A percentile compares a stretch with the other conserved stretches of the same genome.
Conservation (phyloP, 37 sponge, comb jelly and placozoan species). For the Amphimedon queenslandica region DNA sequence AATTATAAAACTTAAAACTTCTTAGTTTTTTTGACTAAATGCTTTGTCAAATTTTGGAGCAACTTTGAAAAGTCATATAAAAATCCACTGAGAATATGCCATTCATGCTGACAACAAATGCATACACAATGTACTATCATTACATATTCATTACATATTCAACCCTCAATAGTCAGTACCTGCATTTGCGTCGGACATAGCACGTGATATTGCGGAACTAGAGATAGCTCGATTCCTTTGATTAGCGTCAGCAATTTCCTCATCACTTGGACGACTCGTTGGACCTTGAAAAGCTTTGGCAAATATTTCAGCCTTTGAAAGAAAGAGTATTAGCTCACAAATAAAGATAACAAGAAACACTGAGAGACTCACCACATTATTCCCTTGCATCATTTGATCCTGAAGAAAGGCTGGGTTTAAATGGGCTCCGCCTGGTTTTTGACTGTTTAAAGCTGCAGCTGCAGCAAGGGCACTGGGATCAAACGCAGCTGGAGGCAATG, state of each 20-base stretch:
- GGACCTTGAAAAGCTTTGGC: constrained; percentile 37
- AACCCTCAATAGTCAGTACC: constrained; percentile 24
- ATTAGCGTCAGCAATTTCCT: constrained; percentile 71
- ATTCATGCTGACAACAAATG: too few relatives aligned
- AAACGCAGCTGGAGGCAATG: too few relatives aligned
- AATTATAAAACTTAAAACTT: too few relatives aligned
- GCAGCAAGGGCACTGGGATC: neutral
- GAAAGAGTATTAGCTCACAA: neutral
- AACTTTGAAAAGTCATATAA: too few relatives aligned
- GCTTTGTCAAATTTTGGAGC: too few relatives aligned
- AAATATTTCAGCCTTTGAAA: constrained; percentile 56
- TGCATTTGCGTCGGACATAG: constrained; percentile 59
- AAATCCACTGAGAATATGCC: too few relatives aligned
- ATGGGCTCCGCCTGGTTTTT: constrained; percentile 44
- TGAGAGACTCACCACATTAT: constrained; percentile 9
- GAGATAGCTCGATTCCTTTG: constrained; percentile 89
- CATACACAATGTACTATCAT: too few relatives aligned
- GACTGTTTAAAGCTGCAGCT: neutral
- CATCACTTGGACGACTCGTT: constrained; percentile 30
- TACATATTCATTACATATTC: too few relatives aligned
- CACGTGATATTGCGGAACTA: constrained; percentile 79
- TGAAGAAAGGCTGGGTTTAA: constrained; percentile 92
- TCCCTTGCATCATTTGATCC: constrained; percentile 22
- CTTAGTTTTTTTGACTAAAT: too few relatives aligned
- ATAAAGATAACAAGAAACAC: too few relatives aligned